Evolutionary conservation across 2,888 invertebrate species (phyloP).

Genomic region (Nineta flava): DNA sequence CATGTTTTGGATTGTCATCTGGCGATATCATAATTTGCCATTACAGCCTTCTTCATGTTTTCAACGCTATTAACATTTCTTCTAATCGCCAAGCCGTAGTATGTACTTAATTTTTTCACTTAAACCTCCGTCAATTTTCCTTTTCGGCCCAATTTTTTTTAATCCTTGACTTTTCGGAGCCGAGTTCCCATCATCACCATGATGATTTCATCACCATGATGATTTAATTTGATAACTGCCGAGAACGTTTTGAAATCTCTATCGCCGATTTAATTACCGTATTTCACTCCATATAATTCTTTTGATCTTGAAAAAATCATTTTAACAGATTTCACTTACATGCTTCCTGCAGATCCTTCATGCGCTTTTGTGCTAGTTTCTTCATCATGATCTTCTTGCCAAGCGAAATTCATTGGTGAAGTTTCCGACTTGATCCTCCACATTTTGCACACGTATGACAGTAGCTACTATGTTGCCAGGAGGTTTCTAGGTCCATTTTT

Average conservation of each 20-base stretch:
- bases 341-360: constrained; percentile 1
- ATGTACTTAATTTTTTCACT: constrained; percentile 16
- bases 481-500: constrained; percentile 2
- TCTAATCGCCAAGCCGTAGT: constrained; percentile 17
- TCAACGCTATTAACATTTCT: constrained; percentile 13
- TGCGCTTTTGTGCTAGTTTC: constrained; percentile 10
- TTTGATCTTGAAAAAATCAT: not conserved
- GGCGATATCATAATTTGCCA: constrained; percentile 9
- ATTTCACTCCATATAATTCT: constrained; percentile 7
- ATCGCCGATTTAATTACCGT: constrained; percentile 12
- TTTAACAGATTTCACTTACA: not conserved
- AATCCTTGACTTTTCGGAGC: not conserved
- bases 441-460: constrained; percentile 10
- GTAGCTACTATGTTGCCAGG: constrained; percentile 6
- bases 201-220: constrained; percentile 11
- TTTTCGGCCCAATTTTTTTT: constrained; percentile 15
- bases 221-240: constrained; percentile 11
- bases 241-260: constrained; percentile 12
- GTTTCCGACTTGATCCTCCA: constrained; percentile 12
- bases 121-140: constrained; percentile 11
- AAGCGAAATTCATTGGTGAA: constrained; percentile 11
- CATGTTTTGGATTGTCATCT: constrained; percentile 10
- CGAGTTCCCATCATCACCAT: not conserved
- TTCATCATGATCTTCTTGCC: constrained; percentile 8
- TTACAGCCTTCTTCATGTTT: constrained; percentile 13